A percentile compares a stretch with the other conserved stretches of the same genome.
These are phyloP conservation scores for Eutrigla gurnardus DNA, from an alignment of 2,797 vertebrate genomes.

Conservation along the genomic window DNA sequence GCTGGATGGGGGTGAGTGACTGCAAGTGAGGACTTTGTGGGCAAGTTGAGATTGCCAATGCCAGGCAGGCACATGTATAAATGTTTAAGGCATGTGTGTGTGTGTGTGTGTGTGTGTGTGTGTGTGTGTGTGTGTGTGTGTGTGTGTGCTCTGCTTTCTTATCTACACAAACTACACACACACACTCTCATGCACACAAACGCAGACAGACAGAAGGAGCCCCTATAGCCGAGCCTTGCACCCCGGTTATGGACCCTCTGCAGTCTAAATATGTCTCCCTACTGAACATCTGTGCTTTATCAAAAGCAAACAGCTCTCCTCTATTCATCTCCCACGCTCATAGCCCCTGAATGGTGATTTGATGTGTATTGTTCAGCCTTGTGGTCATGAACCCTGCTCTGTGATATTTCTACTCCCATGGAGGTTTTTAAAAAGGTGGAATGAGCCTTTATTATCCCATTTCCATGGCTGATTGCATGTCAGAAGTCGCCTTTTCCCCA, in stretches of 20 bases:
- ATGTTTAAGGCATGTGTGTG: slow-evolving; percentile 19
- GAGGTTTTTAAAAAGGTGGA: slow-evolving; percentile 46
- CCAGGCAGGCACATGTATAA: slow-evolving; percentile 28
- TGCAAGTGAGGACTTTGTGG: slow-evolving; percentile 35
- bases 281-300: slow-evolving; percentile 76
- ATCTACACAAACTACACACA: slow-evolving; percentile 12
- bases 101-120: background rate
- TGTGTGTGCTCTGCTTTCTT: slow-evolving; percentile 9
- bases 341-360: slow-evolving; percentile 68
- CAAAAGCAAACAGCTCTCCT: slow-evolving; percentile 50
- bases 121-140: background rate
- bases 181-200: slow-evolving; percentile 13
- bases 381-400: slow-evolving; percentile 66
- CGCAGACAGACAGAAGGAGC: slow-evolving; percentile 30
- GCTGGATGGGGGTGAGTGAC: slow-evolving; percentile 46
- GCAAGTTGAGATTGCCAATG: slow-evolving; percentile 22
- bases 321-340: slow-evolving; percentile 57
- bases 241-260: slow-evolving; percentile 14
- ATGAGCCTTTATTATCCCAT: slow-evolving; percentile 56
- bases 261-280: slow-evolving; percentile 36
- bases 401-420: slow-evolving; percentile 61
- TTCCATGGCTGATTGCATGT: slow-evolving; percentile 67
- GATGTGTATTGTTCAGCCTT: slow-evolving; percentile 63
- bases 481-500: slow-evolving; percentile 35
- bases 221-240: slow-evolving; percentile 15